These are phyloP conservation scores for Gibbula magus DNA, from an alignment of 2,888 invertebrate species.

Conservation along the genomic window DNA sequence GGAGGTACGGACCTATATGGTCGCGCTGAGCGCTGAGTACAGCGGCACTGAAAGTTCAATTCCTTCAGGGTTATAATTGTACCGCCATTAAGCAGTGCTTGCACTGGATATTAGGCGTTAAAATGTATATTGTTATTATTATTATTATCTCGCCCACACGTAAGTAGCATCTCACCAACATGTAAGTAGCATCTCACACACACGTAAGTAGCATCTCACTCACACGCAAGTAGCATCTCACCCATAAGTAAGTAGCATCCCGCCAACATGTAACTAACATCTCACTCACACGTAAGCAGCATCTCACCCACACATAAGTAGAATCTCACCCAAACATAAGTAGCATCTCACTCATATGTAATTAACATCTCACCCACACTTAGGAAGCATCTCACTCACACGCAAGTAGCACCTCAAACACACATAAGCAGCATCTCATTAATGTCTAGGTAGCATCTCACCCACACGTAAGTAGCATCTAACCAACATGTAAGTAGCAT, in stretches of 20 bases:
- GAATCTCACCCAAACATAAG: background rate
- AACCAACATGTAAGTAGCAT: background rate
- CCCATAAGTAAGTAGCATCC: slow-evolving; percentile 2
- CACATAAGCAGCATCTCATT: background rate
- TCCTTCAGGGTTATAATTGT: no score
- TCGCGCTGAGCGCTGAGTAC: no score
- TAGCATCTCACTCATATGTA: background rate
- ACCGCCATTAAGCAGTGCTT: no score
- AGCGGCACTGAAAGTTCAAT: no score
- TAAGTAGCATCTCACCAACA: background rate
- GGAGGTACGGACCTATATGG: no score
- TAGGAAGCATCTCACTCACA: background rate
- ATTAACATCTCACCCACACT: background rate
- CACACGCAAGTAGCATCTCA: background rate
- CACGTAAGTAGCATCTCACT: no score
- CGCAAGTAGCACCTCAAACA: background rate
- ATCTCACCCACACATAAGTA: background rate
- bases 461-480: background rate
- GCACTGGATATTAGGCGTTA: no score
- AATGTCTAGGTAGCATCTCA: background rate
- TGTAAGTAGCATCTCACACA: background rate
- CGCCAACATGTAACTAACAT: slow-evolving; percentile 37
- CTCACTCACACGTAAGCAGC: slow-evolving; percentile 41
- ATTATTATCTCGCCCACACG: no score
- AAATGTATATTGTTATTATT: no score